Percentiles rank a stretch among this genome's conserved stretches.
Conservation (phyloP, 2,888 invertebrate genomes). For the Branchinecta sandiegonensis region DNA sequence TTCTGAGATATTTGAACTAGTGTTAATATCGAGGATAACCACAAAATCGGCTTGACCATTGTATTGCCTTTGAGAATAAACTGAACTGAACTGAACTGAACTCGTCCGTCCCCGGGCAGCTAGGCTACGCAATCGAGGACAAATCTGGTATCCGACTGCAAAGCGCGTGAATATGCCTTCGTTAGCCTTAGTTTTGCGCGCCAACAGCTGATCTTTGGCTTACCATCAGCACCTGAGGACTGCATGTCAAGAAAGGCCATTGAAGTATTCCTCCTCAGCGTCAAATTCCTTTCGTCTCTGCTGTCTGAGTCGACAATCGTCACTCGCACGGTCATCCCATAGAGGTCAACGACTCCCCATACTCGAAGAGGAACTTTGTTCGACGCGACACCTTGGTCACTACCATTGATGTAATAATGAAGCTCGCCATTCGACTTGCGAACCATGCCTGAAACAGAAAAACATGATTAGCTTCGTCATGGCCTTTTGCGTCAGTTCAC, state of each 20-base stretch:
- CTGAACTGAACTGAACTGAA: no score
- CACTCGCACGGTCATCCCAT: slow-evolving; percentile 83
- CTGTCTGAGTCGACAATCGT: slow-evolving; percentile 72
- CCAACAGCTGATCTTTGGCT: no score
- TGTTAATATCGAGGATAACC: no score
- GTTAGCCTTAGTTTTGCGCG: no score
- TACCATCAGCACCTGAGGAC: background rate
- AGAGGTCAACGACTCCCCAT: slow-evolving; percentile 89
- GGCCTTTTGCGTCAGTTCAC: no score
- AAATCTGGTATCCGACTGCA: no score
- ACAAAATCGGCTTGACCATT: no score
- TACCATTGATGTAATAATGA: slow-evolving; percentile 82
- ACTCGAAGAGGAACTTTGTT: slow-evolving; percentile 61
- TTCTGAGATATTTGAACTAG: no score
- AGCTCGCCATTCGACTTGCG: slow-evolving; percentile 65
- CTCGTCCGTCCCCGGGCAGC: no score
- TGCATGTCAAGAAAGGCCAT: slow-evolving; percentile 29
- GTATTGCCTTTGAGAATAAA: no score
- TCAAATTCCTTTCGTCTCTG: slow-evolving; percentile 57
- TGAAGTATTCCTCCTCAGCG: slow-evolving; percentile 48
- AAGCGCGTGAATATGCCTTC: no score
- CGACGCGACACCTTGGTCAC: slow-evolving; percentile 81
- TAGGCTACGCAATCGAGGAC: no score
- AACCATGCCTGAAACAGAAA: slow-evolving; percentile 48
- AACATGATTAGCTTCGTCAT: background rate